Conservation (phyloP, 2,113 vertebrate genomes). For the Pteropus alecto region DNA sequence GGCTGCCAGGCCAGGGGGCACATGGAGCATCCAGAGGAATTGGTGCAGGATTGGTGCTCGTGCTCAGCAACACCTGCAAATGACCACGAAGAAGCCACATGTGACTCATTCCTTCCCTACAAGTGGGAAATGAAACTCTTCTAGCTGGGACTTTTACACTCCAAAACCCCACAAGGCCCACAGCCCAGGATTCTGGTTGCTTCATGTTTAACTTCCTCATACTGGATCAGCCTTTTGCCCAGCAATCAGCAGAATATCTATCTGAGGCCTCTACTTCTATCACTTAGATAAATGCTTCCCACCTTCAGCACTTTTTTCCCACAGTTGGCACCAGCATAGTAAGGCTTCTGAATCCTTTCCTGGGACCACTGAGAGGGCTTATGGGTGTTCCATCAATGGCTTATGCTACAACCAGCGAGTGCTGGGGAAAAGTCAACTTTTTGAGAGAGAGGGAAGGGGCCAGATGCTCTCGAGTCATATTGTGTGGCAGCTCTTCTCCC, state of each 20-base stretch:
- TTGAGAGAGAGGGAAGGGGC: neutral
- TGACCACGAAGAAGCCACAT: neutral
- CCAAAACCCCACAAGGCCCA: neutral
- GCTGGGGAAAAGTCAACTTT: neutral
- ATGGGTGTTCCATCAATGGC: neutral
- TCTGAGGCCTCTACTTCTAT: neutral
- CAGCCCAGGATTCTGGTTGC: neutral
- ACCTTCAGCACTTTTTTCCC: fast-evolving
- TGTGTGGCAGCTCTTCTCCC: neutral
- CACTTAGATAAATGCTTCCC: neutral
- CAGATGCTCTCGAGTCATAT: neutral
- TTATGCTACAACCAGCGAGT: neutral
- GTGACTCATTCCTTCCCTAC: neutral
- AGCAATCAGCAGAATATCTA: neutral
- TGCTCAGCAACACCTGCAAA: neutral
- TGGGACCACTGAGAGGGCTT: neutral
- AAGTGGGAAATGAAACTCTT: constrained; percentile 51
- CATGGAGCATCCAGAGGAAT: neutral
- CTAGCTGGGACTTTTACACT: neutral
- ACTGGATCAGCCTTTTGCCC: neutral
- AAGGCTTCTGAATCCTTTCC: neutral
- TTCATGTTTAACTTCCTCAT: neutral
- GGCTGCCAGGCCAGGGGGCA: neutral
- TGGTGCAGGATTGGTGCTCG: neutral
- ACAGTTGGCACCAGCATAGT: neutral